Evolutionary conservation across 64 coral and sea anemone genomes (phyloP).

Genomic region (Astreopora myriophthalma): DNA sequence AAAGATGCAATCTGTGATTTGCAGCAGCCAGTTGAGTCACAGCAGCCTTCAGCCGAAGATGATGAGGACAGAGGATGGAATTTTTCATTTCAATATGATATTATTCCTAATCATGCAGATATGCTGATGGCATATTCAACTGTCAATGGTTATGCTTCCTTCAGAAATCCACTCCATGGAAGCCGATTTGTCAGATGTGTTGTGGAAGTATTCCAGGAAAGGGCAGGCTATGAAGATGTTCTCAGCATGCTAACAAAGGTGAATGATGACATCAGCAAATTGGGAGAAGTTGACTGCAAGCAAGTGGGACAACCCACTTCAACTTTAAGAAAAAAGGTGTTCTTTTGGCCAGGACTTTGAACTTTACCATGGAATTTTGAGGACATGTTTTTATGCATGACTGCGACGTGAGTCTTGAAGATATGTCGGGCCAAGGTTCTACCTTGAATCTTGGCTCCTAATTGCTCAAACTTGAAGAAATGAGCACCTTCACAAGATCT

Average conservation of each 20-base stretch:
- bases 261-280: conserved; percentile 18
- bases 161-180: conserved; percentile 47
- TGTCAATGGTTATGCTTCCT: conserved; percentile 67
- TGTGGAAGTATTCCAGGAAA: conserved; percentile 46
- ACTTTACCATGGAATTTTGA: neutral
- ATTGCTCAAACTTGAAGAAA: too few species aligned
- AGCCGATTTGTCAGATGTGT: conserved; percentile 70
- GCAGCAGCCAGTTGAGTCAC: too few species aligned
- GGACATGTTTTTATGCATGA: too few species aligned
- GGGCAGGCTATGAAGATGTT: conserved; percentile 66
- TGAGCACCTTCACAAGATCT: too few species aligned
- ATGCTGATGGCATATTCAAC: conserved; percentile 68
- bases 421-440: too few species aligned
- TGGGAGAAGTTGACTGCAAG: conserved; percentile 8
- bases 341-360: conserved; percentile 79
- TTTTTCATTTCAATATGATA: neutral
- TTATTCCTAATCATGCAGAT: conserved; percentile 59
- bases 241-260: conserved; percentile 83
- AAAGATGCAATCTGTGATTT: conserved; percentile 1
- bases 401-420: too few species aligned
- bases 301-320: conserved; percentile 75
- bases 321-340: conserved; percentile 83
- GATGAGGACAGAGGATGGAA: neutral
- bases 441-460: too few species aligned
- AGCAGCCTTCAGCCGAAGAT: neutral